Evolutionary conservation across 2,797 vertebrate genomes (phyloP).

Genomic region (Danio albolineatus): DNA sequence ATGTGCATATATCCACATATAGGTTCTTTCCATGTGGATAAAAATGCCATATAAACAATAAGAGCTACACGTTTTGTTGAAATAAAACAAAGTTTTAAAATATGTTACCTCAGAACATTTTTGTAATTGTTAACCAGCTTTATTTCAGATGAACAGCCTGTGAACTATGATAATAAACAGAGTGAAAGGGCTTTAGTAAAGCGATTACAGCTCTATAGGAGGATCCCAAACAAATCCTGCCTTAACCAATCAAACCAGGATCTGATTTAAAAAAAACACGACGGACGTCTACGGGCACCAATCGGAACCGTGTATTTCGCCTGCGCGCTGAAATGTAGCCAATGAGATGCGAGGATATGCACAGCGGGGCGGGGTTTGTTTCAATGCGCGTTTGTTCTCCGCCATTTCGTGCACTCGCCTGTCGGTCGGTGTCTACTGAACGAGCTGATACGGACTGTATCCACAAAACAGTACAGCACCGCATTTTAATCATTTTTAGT

Average conservation of each 20-base stretch:
- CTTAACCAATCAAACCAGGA: conserved; percentile 9
- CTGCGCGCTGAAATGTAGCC: not conserved
- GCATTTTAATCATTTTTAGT: conserved; percentile 81
- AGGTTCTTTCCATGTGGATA: too few relatives aligned
- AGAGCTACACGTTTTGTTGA: too few relatives aligned
- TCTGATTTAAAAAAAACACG: not conserved
- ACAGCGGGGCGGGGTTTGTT: not conserved
- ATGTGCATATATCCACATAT: too few relatives aligned
- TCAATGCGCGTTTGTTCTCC: conserved; percentile 57
- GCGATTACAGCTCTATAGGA: not conserved
- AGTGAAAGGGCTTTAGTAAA: not conserved
- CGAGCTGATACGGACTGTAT: conserved; percentile 65
- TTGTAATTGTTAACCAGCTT: not conserved
- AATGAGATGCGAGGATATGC: not conserved
- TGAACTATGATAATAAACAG: not conserved
- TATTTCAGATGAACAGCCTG: not conserved
- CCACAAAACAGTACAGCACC: conserved; percentile 68
- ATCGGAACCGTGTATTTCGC: not conserved
- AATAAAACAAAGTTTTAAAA: too few relatives aligned
- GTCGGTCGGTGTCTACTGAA: conserved; percentile 67
- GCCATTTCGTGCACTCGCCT: conserved; percentile 77
- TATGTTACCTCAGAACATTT: not conserved
- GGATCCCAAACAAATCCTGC: not conserved
- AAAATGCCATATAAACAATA: too few relatives aligned
- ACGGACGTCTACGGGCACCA: not conserved